A percentile compares a stretch with the other conserved stretches of the same genome.
Conservation (phyloP, 1,140 invertebrate genomes). For the Lucilia cuprina region DNA sequence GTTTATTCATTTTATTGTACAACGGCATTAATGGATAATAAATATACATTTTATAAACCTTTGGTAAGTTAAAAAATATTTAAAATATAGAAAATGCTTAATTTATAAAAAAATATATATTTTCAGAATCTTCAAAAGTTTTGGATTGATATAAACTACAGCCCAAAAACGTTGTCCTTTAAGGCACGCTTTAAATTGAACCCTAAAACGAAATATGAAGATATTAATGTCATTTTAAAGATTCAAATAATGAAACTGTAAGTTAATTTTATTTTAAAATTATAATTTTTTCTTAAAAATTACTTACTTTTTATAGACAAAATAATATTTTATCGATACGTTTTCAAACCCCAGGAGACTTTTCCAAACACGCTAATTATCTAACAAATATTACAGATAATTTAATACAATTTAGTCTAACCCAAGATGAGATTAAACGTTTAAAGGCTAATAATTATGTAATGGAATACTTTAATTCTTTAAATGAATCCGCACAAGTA, state of each 20-base stretch:
- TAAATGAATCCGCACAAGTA: neutral
- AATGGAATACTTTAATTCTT: neutral
- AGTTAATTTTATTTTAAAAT: neutral
- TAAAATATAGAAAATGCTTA: neutral
- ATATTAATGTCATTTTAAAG: neutral
- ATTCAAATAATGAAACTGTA: conserved; percentile 21
- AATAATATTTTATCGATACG: neutral
- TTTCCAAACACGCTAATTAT: neutral
- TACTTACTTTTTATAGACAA: neutral
- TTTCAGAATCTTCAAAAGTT: conserved; percentile 23
- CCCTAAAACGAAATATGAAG: neutral
- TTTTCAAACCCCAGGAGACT: neutral
- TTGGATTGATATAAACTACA: conserved; percentile 31
- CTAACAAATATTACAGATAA: neutral
- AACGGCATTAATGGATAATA: neutral
- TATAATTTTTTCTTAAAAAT: neutral
- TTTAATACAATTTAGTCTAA: neutral
- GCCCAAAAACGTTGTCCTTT: neutral
- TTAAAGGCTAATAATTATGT: neutral
- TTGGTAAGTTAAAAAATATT: conserved; percentile 17
- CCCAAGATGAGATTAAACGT: neutral
- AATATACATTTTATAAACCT: conserved; percentile 6
- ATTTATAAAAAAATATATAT: too few relatives aligned
- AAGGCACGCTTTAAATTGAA: neutral
- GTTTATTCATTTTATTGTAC: conserved; percentile 18